Percentiles rank a stretch among this genome's conserved stretches.
phyloP scores from a whole-genome alignment of 2,888 invertebrate genomes.

The Trisateles emortualis region DNA sequence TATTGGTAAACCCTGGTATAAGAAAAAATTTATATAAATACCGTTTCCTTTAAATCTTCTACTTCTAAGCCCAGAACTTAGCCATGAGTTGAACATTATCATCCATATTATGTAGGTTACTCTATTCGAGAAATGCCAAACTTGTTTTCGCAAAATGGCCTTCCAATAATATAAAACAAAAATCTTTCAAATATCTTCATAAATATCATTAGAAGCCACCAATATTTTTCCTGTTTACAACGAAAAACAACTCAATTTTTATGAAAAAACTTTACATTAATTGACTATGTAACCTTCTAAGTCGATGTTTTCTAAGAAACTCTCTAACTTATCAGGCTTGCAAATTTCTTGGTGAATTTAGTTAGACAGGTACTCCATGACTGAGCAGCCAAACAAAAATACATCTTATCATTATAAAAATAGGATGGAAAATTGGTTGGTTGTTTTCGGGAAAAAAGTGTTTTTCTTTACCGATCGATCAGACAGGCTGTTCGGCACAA shows the following conservation, averaged over 20 bases:
- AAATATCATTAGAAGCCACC: not conserved
- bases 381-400: constrained; percentile 5
- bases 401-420: constrained; percentile 6
- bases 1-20: no score
- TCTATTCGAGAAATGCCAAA: no score
- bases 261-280: not conserved
- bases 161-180: no score
- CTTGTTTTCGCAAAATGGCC: no score
- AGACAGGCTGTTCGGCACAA: constrained; percentile 16
- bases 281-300: not conserved
- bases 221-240: not conserved
- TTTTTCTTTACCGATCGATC: constrained; percentile 31
- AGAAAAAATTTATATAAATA: no score
- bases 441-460: constrained; percentile 6
- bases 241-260: not conserved
- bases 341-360: constrained; percentile 43
- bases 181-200: no score
- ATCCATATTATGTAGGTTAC: no score
- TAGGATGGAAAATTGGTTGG: constrained; percentile 19
- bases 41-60: no score
- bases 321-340: constrained; percentile 50
- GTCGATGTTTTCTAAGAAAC: constrained; percentile 41
- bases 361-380: constrained; percentile 12
- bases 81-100: no score
- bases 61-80: no score